Conservation (phyloP, 2,113 vertebrate species). For the Vidua macroura region DNA sequence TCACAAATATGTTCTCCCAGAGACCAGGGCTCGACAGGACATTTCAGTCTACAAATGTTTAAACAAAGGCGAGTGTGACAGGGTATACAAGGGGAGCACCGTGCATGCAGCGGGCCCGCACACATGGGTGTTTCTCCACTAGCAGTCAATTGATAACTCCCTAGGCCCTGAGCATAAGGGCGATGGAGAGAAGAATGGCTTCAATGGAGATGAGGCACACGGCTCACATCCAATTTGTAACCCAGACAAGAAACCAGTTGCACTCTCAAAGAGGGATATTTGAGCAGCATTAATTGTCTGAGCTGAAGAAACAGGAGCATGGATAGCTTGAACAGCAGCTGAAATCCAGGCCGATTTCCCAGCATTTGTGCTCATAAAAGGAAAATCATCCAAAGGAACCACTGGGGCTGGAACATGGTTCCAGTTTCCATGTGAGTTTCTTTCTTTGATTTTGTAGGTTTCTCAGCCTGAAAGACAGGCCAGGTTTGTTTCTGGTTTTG, state of each 20-base stretch:
- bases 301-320: conserved; percentile 22
- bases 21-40: conserved; percentile 62
- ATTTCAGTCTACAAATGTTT: conserved; percentile 68
- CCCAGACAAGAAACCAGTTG: conserved; percentile 47
- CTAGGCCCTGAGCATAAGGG: conserved; percentile 4
- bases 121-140: background rate
- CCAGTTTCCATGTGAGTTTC: background rate
- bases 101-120: background rate
- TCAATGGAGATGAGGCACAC: background rate
- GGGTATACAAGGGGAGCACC: background rate
- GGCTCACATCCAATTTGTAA: conserved; percentile 2
- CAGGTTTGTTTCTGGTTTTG: background rate
- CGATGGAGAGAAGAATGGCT: background rate
- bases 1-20: conserved; percentile 73
- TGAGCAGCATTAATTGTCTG: conserved; percentile 32
- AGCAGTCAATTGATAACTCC: conserved; percentile 41
- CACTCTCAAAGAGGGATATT: conserved; percentile 1
- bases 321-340: background rate
- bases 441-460: background rate
- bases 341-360: conserved; percentile 15
- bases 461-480: background rate
- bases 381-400: background rate
- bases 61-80: conserved; percentile 67
- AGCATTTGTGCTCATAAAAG: conserved; percentile 5
- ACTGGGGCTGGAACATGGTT: background rate